Percentiles rank a stretch among this genome's conserved stretches.
These are phyloP conservation scores for Bergia sp. DNA, from an alignment of 92 coral and sea anemone species.

Conservation along the genomic window DNA sequence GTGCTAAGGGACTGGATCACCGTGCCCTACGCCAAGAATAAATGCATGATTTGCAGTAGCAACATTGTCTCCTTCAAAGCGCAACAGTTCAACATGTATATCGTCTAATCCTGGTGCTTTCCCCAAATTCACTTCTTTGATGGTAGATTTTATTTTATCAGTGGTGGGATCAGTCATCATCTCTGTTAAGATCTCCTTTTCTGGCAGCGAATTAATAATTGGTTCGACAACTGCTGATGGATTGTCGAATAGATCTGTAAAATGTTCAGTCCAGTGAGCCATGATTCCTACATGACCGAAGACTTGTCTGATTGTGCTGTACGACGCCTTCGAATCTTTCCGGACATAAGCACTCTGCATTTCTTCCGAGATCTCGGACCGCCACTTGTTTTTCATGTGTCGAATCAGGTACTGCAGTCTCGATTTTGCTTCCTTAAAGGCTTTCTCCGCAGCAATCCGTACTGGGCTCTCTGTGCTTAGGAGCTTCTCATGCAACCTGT, in stretches of 20 bases:
- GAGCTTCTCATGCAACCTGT: constrained; percentile 12
- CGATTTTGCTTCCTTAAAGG: background rate
- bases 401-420: background rate
- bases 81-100: too few relatives aligned
- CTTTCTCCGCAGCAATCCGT: background rate
- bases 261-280: background rate
- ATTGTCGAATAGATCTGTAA: too few relatives aligned
- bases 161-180: too few relatives aligned
- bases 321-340: background rate
- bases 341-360: constrained; percentile 14
- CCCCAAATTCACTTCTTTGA: too few relatives aligned
- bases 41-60: too few relatives aligned
- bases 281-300: background rate
- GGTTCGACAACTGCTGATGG: constrained; percentile 7
- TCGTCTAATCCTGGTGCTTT: too few relatives aligned
- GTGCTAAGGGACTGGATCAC: too few relatives aligned
- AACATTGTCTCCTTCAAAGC: too few relatives aligned
- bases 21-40: too few relatives aligned
- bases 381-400: background rate
- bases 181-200: too few relatives aligned
- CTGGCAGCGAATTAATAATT: constrained; percentile 11
- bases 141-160: too few relatives aligned
- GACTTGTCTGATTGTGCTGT: background rate
- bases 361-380: constrained; percentile 14
- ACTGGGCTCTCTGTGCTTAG: background rate